Conservation (phyloP, 2,797 vertebrate genomes). For the Tapirus indicus region DNA sequence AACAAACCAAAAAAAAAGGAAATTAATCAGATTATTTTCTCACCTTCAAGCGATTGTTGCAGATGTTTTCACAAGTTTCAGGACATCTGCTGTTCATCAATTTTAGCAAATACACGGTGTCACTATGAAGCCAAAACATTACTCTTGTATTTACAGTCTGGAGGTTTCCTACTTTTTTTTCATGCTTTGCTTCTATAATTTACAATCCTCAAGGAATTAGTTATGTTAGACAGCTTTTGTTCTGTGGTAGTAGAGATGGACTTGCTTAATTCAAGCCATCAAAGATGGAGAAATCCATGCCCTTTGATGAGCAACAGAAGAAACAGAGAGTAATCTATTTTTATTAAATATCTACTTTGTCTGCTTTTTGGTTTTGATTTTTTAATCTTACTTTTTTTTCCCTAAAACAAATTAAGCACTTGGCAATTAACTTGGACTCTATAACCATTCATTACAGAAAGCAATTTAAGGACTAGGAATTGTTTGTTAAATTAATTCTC, state of each 20-base stretch:
- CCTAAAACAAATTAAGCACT: constrained; percentile 58
- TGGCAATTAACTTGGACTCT: constrained; percentile 28
- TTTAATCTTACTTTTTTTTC: constrained; percentile 54
- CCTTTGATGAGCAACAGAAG: constrained; percentile 37
- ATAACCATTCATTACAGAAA: constrained; percentile 60
- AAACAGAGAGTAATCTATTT: neutral
- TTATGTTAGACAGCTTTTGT: constrained; percentile 48
- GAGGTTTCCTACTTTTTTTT: neutral
- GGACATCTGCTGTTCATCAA: constrained; percentile 78
- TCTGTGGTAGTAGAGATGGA: neutral
- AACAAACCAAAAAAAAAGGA: constrained; percentile 30
- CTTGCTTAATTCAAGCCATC: constrained; percentile 1
- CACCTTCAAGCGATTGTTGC: constrained; percentile 51
- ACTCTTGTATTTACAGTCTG: constrained; percentile 59
- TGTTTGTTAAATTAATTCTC: constrained; percentile 60
- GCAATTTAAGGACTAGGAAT: constrained; percentile 29
- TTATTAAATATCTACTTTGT: constrained; percentile 49
- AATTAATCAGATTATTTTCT: constrained; percentile 69
- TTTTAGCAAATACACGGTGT: constrained; percentile 60
- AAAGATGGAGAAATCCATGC: constrained; percentile 23
- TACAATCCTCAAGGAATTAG: constrained; percentile 62
- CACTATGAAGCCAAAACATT: constrained; percentile 32
- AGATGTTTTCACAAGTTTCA: constrained; percentile 69
- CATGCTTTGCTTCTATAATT: constrained; percentile 35
- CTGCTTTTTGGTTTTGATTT: neutral